Conservation (phyloP, 2,888 invertebrate species). For the Nomada fabriciana region DNA sequence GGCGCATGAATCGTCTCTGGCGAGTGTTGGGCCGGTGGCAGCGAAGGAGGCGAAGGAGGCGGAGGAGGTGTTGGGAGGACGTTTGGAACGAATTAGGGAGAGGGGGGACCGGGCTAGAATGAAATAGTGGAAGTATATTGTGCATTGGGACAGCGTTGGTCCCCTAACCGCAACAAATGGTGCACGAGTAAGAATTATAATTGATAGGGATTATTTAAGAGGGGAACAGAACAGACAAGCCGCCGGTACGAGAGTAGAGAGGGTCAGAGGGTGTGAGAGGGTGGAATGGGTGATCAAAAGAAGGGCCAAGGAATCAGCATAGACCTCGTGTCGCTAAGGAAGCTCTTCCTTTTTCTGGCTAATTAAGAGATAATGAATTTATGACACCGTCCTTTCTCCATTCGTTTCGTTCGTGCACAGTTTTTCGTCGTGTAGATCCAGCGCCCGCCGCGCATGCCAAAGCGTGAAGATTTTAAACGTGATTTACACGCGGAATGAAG, state of each 20-base stretch:
- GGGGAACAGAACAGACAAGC: slow-evolving; percentile 25
- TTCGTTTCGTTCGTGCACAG: slow-evolving; percentile 43
- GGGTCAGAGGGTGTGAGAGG: neutral
- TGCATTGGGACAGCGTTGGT: slow-evolving; percentile 61
- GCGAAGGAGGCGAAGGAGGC: slow-evolving; percentile 18
- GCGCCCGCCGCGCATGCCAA: slow-evolving; percentile 15
- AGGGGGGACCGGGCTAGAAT: slow-evolving; percentile 57
- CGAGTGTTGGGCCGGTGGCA: slow-evolving; percentile 57
- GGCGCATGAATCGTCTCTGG: slow-evolving; percentile 70
- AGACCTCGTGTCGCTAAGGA: slow-evolving; percentile 46
- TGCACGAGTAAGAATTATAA: slow-evolving; percentile 70
- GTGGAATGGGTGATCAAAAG: slow-evolving; percentile 19
- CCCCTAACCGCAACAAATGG: slow-evolving; percentile 71
- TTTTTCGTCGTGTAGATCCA: slow-evolving; percentile 8
- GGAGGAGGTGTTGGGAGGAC: slow-evolving; percentile 46
- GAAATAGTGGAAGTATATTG: slow-evolving; percentile 72
- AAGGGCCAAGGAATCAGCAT: slow-evolving; percentile 50
- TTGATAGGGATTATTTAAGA: slow-evolving; percentile 73
- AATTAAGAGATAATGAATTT: slow-evolving; percentile 72
- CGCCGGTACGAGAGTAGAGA: slow-evolving; percentile 6
- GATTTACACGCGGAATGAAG: slow-evolving; percentile 67
- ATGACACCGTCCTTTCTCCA: slow-evolving; percentile 51
- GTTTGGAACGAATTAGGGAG: slow-evolving; percentile 59
- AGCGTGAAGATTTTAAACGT: slow-evolving; percentile 55
- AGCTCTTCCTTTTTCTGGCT: slow-evolving; percentile 55